These are phyloP conservation scores for Synergus itoensis DNA, from an alignment of 2,888 invertebrate genomes.

Conservation along the genomic window DNA sequence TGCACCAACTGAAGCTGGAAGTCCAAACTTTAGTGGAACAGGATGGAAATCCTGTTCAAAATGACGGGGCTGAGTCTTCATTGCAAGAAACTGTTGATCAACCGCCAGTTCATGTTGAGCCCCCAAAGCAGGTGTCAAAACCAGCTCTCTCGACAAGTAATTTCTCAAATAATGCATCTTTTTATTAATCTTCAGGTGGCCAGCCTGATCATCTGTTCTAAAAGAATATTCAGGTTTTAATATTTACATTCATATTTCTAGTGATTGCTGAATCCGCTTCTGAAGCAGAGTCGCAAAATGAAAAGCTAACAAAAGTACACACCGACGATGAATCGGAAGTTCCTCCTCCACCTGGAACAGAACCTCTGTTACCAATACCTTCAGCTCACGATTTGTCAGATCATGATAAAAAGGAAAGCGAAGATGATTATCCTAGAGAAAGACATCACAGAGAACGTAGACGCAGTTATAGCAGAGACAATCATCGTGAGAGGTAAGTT, in stretches of 20 bases:
- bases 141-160: slow-evolving; percentile 33
- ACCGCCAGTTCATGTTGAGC: slow-evolving; percentile 42
- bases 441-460: slow-evolving; percentile 71
- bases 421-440: slow-evolving; percentile 69
- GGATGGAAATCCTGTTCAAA: slow-evolving; percentile 48
- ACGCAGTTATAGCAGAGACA: slow-evolving; percentile 73
- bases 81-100: slow-evolving; percentile 58
- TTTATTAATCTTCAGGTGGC: neutral
- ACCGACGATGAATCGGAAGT: slow-evolving; percentile 73
- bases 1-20: slow-evolving; percentile 48
- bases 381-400: slow-evolving; percentile 57
- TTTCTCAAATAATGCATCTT: neutral
- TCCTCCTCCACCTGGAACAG: slow-evolving; percentile 75
- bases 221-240: neutral
- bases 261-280: slow-evolving; percentile 46
- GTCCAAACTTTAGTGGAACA: slow-evolving; percentile 48
- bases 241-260: neutral
- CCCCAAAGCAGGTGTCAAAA: slow-evolving; percentile 15
- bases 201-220: neutral
- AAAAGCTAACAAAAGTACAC: slow-evolving; percentile 64
- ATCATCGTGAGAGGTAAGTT: slow-evolving; percentile 72
- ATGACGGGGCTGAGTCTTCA: slow-evolving; percentile 35
- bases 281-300: slow-evolving; percentile 65
- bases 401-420: slow-evolving; percentile 66
- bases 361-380: slow-evolving; percentile 73